Percentiles rank a stretch among this genome's conserved stretches.
Evolutionary conservation across 2,888 invertebrate species (phyloP).

Genomic region (Acrobasis repandana): DNA sequence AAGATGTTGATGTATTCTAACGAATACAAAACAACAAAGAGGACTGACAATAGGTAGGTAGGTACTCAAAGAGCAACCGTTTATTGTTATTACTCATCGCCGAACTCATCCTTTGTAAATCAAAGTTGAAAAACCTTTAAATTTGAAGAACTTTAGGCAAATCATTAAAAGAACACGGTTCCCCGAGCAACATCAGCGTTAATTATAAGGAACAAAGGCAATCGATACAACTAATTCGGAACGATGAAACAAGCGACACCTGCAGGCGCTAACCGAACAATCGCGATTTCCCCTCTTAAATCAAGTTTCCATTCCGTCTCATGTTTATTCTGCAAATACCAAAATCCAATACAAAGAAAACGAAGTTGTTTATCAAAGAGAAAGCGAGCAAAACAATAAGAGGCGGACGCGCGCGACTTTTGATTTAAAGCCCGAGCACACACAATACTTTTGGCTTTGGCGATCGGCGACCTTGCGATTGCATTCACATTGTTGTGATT

Average conservation of each 20-base stretch:
- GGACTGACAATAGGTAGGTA: too few species aligned
- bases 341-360: constrained; percentile 62
- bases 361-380: constrained; percentile 59
- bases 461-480: constrained; percentile 28
- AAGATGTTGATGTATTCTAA: too few species aligned
- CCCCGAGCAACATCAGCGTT: not conserved
- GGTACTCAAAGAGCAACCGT: too few species aligned
- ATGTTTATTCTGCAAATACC: constrained; percentile 37
- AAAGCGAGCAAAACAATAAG: constrained; percentile 55
- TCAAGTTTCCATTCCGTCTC: constrained; percentile 29
- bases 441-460: constrained; percentile 24
- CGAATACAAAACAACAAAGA: too few species aligned
- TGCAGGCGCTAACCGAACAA: constrained; percentile 22
- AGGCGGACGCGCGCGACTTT: constrained; percentile 43
- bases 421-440: constrained; percentile 38
- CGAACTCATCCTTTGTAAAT: not conserved
- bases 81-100: too few species aligned
- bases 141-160: not conserved
- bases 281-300: constrained; percentile 26
- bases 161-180: constrained; percentile 1
- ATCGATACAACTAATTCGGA: constrained; percentile 17
- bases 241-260: constrained; percentile 17
- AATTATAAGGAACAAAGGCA: constrained; percentile 6
- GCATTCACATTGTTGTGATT: not conserved
- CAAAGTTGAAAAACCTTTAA: not conserved